Percentiles rank a stretch among this genome's conserved stretches.
These are phyloP conservation scores for Drosophila kohkoa DNA, from an alignment of 1,140 invertebrate species.

Conservation along the genomic window DNA sequence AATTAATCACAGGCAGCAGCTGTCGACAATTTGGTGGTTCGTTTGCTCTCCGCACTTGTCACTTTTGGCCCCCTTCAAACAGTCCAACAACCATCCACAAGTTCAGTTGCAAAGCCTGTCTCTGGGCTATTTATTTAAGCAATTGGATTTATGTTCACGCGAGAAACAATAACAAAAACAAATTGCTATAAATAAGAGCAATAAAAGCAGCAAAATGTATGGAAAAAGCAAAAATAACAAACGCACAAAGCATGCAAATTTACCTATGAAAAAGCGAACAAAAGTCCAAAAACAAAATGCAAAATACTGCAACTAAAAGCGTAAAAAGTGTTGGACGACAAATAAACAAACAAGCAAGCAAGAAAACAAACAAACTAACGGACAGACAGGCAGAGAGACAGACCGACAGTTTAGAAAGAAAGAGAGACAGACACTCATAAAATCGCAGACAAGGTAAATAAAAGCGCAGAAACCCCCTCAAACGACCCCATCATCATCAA, in stretches of 20 bases:
- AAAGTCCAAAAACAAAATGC: conserved; percentile 41
- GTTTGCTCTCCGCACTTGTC: conserved; percentile 4
- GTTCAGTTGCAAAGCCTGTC: not conserved
- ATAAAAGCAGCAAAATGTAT: conserved; percentile 43
- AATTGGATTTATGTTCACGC: conserved; percentile 68
- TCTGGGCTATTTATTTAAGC: conserved; percentile 49
- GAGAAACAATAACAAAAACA: conserved; percentile 46
- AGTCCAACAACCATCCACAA: not conserved
- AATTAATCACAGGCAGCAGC: conserved; percentile 63
- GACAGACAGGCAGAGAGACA: not conserved
- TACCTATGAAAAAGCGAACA: conserved; percentile 36
- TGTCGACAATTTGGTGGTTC: conserved; percentile 41
- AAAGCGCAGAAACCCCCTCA: conserved; percentile 33
- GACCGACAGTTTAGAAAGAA: conserved; percentile 3
- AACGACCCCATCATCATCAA: conserved; percentile 38
- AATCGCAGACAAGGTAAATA: conserved; percentile 76
- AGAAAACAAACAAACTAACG: conserved; percentile 19
- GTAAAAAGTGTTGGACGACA: conserved; percentile 37
- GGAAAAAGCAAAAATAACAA: conserved; percentile 48
- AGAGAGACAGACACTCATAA: conserved; percentile 32
- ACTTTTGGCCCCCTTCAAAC: not conserved
- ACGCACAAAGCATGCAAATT: conserved; percentile 66
- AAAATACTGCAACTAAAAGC: conserved; percentile 54
- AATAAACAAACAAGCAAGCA: conserved; percentile 18
- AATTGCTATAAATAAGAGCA: conserved; percentile 65